phyloP scores from a whole-genome alignment of 1,140 invertebrate species.

The Drosophila equinoxialis region DNA sequence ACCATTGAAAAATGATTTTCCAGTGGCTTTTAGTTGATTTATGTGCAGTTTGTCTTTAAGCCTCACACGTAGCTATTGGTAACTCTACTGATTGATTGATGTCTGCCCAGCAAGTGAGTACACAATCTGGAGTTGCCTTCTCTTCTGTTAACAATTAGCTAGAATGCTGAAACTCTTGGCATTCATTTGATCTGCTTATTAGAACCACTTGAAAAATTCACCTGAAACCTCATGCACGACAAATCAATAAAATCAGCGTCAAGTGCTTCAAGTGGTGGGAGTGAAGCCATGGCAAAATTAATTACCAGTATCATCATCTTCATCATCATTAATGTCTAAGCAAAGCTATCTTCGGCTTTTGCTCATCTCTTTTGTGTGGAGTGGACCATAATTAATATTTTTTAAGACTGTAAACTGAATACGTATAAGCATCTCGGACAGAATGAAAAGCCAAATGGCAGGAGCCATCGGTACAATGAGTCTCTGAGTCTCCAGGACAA shows the following conservation, averaged over 20 bases:
- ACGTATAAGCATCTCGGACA: constrained; percentile 8
- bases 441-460: constrained; percentile 11
- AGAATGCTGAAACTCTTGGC: constrained; percentile 3
- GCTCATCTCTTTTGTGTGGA: constrained; percentile 34
- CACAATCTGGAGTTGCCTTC: neutral
- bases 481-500: constrained; percentile 54
- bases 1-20: constrained; percentile 32
- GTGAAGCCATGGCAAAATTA: constrained; percentile 45
- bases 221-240: constrained; percentile 36
- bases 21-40: constrained; percentile 1
- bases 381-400: constrained; percentile 73
- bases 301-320: constrained; percentile 49
- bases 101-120: no score
- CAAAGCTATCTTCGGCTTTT: neutral
- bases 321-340: constrained; percentile 23
- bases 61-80: neutral
- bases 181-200: constrained; percentile 23
- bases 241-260: constrained; percentile 44
- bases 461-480: constrained; percentile 31
- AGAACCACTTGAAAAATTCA: constrained; percentile 47
- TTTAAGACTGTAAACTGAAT: constrained; percentile 30
- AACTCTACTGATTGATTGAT: neutral
- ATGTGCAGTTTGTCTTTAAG: neutral
- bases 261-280: constrained; percentile 23
- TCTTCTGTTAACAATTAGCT: neutral